phyloP scores from a whole-genome alignment of 2,797 vertebrate species.

The Echeneis naucrates region DNA sequence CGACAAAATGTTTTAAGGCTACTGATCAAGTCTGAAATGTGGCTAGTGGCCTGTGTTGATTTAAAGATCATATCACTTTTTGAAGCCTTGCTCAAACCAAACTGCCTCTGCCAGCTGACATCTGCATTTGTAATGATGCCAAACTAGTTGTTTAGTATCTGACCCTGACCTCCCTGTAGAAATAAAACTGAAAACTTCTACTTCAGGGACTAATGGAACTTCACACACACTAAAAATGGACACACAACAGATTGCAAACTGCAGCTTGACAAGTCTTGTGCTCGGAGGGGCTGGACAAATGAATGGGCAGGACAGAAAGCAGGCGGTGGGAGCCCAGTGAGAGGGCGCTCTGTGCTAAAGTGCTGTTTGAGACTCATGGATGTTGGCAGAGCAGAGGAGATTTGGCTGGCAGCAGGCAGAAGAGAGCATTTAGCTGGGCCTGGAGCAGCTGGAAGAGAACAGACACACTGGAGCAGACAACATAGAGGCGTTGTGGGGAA shows the following conservation, averaged over 20 bases:
- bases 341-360: conserved; percentile 56
- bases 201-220: conserved; percentile 1
- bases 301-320: conserved; percentile 57
- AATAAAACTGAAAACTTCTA: conserved; percentile 6
- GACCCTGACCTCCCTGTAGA: not conserved
- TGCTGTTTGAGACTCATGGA: conserved; percentile 43
- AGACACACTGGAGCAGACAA: conserved; percentile 43
- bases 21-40: not conserved
- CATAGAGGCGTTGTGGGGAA: conserved; percentile 47
- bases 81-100: not conserved
- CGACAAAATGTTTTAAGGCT: not conserved
- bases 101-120: not conserved
- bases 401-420: conserved; percentile 57
- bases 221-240: conserved; percentile 6
- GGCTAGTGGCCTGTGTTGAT: not conserved
- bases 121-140: not conserved
- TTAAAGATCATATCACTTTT: not conserved
- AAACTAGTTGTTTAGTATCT: not conserved
- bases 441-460: conserved; percentile 60
- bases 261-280: conserved; percentile 8
- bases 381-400: conserved; percentile 63
- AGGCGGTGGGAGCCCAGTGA: conserved; percentile 48
- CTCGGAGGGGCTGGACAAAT: conserved; percentile 26
- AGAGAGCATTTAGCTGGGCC: conserved; percentile 61
- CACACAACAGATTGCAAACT: not conserved